Evolutionary conservation across 2,888 invertebrate species (phyloP).

Genomic region (Junonia oenone): DNA sequence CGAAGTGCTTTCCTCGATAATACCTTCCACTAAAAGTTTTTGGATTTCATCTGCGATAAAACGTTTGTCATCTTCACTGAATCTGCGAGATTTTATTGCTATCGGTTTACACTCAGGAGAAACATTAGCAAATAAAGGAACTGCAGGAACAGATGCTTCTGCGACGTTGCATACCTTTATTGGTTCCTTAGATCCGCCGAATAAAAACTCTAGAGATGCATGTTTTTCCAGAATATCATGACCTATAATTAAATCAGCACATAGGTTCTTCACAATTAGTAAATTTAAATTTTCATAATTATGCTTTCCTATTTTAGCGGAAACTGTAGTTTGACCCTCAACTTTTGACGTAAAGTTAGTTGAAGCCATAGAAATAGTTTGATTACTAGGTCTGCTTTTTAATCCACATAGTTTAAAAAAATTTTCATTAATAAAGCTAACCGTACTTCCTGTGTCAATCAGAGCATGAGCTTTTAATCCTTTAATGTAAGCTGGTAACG

Average conservation of each 20-base stretch:
- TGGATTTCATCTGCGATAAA: slow-evolving; percentile 9
- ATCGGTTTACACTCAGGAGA: background rate
- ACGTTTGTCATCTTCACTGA: slow-evolving; percentile 6
- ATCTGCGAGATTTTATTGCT: slow-evolving; percentile 11
- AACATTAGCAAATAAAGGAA: background rate
- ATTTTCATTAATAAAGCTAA: background rate
- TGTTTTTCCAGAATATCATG: background rate
- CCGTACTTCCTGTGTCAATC: background rate
- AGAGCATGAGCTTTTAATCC: background rate
- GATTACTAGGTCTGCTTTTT: background rate
- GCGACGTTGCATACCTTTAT: background rate
- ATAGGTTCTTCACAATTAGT: no score
- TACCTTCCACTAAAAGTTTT: slow-evolving; percentile 6
- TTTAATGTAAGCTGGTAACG: background rate
- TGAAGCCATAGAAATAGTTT: background rate
- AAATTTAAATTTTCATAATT: background rate
- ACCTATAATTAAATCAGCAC: background rate
- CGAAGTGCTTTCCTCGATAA: slow-evolving; percentile 20
- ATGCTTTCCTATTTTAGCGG: background rate
- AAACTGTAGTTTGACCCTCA: background rate
- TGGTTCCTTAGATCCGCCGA: background rate
- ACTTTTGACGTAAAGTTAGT: background rate
- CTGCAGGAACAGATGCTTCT: background rate
- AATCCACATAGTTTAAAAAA: background rate
- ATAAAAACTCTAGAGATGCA: background rate